These are phyloP conservation scores for Cotesia congregata DNA, from an alignment of 2,888 invertebrate species.

Conservation along the genomic window DNA sequence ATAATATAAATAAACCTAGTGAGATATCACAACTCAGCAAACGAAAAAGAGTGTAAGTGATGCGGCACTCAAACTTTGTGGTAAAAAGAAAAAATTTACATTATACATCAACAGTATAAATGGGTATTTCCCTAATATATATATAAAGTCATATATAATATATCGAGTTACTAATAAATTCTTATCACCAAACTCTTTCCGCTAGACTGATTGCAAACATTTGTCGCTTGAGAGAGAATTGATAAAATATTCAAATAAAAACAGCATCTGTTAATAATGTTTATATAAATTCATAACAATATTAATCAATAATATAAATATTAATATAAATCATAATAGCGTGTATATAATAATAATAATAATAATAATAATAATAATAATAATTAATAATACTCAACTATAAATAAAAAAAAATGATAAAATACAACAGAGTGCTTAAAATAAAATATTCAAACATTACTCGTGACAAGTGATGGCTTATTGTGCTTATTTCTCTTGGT, in stretches of 20 bases:
- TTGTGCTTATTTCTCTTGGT: constrained; percentile 63
- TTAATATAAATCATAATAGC: neutral
- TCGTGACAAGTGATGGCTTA: constrained; percentile 50
- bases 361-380: constrained; percentile 13
- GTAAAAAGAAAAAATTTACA: neutral
- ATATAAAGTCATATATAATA: neutral
- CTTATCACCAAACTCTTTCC: constrained; percentile 34
- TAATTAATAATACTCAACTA: constrained; percentile 14
- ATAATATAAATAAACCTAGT: neutral
- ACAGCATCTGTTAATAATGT: constrained; percentile 12
- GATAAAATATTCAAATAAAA: neutral
- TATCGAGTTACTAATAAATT: constrained; percentile 13
- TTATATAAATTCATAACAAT: constrained; percentile 21
- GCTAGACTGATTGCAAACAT: constrained; percentile 16
- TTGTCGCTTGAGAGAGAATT: neutral
- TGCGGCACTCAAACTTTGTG: too few relatives aligned
- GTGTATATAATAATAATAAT: constrained; percentile 12
- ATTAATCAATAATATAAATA: constrained; percentile 12
- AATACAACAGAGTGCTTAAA: constrained; percentile 31
- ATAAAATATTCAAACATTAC: constrained; percentile 44
- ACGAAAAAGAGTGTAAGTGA: neutral
- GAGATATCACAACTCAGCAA: neutral
- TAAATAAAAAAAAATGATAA: constrained; percentile 37
- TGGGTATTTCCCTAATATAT: neutral
- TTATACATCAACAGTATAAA: neutral